Conservation (phyloP, 1,140 invertebrate genomes). For the Pseudomyrmex dendroicus region DNA sequence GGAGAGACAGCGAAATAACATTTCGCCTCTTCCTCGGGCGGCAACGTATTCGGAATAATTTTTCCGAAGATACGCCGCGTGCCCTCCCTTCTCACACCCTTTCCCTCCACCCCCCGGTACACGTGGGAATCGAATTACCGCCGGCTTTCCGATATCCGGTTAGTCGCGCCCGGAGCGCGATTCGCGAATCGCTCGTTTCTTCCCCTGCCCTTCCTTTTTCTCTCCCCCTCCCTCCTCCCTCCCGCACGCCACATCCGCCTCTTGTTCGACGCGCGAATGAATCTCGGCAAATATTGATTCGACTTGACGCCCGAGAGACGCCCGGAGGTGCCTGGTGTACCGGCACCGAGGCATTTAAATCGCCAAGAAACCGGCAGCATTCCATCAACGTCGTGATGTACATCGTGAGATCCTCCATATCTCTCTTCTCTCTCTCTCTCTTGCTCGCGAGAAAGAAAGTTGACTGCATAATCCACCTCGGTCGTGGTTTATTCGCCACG, state of each 20-base stretch:
- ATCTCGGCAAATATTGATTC: slow-evolving; percentile 59
- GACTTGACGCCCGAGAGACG: slow-evolving; percentile 52
- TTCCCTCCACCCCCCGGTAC: not conserved
- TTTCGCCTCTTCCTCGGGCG: not conserved
- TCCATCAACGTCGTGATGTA: slow-evolving; percentile 8
- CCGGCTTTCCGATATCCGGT: slow-evolving; percentile 59
- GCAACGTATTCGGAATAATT: slow-evolving; percentile 55
- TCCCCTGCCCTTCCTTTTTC: not conserved
- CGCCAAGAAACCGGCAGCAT: slow-evolving; percentile 36
- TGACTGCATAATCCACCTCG: slow-evolving; percentile 13
- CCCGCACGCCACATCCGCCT: slow-evolving; percentile 13
- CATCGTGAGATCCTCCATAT: slow-evolving; percentile 21
- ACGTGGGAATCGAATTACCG: slow-evolving; percentile 56
- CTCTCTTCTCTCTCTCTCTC: not conserved
- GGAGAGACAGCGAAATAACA: not conserved
- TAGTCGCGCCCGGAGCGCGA: slow-evolving; percentile 55
- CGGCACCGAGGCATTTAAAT: slow-evolving; percentile 56
- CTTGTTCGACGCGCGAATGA: slow-evolving; percentile 59
- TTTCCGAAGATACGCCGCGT: slow-evolving; percentile 33
- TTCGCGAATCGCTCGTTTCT: slow-evolving; percentile 36
- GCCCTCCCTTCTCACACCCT: too few species aligned
- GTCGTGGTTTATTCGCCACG: slow-evolving; percentile 4
- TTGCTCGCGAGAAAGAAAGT: not conserved
- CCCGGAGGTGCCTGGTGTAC: slow-evolving; percentile 16
- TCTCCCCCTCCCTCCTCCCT: not conserved